Conservation (phyloP, 2,113 vertebrate species). For the Guaruba guarouba region DNA sequence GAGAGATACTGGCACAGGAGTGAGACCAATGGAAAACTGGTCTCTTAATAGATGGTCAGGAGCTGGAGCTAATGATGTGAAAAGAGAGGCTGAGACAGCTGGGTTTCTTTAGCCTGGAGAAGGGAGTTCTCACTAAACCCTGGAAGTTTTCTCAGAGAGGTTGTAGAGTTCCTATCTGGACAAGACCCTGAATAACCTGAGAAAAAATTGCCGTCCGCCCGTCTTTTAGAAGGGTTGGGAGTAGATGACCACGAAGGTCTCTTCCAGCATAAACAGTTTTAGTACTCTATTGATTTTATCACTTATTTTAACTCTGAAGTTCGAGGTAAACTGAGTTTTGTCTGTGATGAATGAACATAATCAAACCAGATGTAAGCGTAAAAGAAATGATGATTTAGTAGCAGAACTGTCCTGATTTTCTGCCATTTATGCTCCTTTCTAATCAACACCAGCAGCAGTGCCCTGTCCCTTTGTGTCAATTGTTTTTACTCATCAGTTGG, state of each 20-base stretch:
- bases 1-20: background rate
- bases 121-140: rapidly evolving
- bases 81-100: background rate
- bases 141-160: background rate
- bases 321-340: background rate
- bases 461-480: background rate
- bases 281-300: background rate
- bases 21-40: background rate
- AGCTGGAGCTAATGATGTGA: background rate
- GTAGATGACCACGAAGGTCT: background rate
- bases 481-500: background rate
- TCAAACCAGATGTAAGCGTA: background rate
- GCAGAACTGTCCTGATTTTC: background rate
- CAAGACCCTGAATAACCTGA: background rate
- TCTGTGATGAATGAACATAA: background rate
- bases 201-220: background rate
- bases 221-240: background rate
- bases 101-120: background rate
- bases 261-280: background rate
- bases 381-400: background rate
- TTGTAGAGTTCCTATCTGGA: background rate
- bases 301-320: background rate
- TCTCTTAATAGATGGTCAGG: background rate
- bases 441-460: background rate
- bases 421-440: background rate